Evolutionary conservation across 2,797 vertebrate genomes (phyloP).

Genomic region (Cuniculus paca): DNA sequence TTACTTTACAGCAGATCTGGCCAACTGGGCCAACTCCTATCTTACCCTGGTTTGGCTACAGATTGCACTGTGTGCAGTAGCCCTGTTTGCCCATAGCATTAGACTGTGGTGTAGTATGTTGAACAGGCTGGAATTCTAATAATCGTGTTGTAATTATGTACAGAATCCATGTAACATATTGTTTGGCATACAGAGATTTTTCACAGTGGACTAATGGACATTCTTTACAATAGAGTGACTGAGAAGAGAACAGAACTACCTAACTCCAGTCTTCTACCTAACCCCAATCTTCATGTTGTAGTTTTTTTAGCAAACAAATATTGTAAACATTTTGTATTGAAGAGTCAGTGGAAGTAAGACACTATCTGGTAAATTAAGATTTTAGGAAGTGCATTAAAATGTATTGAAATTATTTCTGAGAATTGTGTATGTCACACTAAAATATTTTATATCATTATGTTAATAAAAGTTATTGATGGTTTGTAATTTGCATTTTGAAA

Average conservation of each 20-base stretch:
- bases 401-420: conserved; percentile 84
- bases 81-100: conserved; percentile 58
- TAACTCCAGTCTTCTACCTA: conserved; percentile 78
- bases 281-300: conserved; percentile 83
- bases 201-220: conserved; percentile 46
- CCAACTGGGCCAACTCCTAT: background rate
- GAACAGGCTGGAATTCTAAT: conserved; percentile 58
- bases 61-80: background rate
- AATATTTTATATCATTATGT: conserved; percentile 74
- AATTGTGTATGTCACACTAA: conserved; percentile 72
- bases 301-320: conserved; percentile 86
- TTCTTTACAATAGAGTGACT: conserved; percentile 67
- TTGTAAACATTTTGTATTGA: conserved; percentile 89
- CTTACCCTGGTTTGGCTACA: background rate
- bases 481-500: conserved; percentile 81
- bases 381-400: conserved; percentile 90
- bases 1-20: conserved; percentile 36
- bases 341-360: conserved; percentile 83
- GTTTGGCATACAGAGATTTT: conserved; percentile 72
- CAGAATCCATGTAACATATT: conserved; percentile 94
- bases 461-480: conserved; percentile 82
- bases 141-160: conserved; percentile 93
- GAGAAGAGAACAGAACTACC: conserved; percentile 77
- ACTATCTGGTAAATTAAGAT: conserved; percentile 89
- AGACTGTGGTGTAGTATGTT: conserved; percentile 65